A percentile compares a stretch with the other conserved stretches of the same genome.
These are phyloP conservation scores for Falco novaeseelandiae DNA, from an alignment of 2,797 vertebrate species.

Conservation along the genomic window DNA sequence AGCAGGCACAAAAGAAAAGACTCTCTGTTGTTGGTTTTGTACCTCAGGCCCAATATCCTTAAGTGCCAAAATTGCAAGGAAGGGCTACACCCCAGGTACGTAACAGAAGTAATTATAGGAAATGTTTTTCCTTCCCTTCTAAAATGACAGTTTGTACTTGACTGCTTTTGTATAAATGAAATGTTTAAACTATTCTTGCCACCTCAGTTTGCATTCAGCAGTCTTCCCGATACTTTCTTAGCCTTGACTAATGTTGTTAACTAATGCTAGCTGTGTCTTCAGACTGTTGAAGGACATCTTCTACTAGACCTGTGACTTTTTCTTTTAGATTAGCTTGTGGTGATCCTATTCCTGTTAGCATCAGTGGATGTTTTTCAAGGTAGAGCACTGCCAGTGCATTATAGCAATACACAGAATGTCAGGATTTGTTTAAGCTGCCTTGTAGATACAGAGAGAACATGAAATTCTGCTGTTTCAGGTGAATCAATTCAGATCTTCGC, in stretches of 20 bases:
- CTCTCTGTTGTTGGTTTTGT: slow-evolving; percentile 97
- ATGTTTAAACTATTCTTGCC: not conserved
- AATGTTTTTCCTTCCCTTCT: not conserved
- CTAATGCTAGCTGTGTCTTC: not conserved
- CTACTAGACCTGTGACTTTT: not conserved
- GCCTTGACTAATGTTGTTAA: not conserved
- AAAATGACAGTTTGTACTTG: not conserved
- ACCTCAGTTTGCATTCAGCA: not conserved
- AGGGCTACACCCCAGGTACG: slow-evolving; percentile 96
- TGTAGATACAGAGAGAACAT: not conserved
- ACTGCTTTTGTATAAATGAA: not conserved
- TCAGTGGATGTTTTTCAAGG: not conserved
- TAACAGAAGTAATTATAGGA: not conserved
- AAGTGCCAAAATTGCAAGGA: slow-evolving; percentile 97
- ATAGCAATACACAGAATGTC: not conserved
- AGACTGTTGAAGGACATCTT: not conserved
- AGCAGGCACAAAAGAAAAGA: slow-evolving; percentile 95
- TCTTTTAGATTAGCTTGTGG: not conserved
- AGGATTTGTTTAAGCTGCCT: not conserved
- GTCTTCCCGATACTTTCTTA: not conserved
- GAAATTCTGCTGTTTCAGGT: slow-evolving; percentile 72
- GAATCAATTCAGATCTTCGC: slow-evolving; percentile 96
- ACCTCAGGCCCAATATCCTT: slow-evolving; percentile 96
- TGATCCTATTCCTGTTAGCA: not conserved
- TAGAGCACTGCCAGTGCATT: not conserved